Evolutionary conservation across 2,797 vertebrate species (phyloP), one percentile per base, ranked within the genome.

Genomic region (Pseudochirops cupreus): DNA sequence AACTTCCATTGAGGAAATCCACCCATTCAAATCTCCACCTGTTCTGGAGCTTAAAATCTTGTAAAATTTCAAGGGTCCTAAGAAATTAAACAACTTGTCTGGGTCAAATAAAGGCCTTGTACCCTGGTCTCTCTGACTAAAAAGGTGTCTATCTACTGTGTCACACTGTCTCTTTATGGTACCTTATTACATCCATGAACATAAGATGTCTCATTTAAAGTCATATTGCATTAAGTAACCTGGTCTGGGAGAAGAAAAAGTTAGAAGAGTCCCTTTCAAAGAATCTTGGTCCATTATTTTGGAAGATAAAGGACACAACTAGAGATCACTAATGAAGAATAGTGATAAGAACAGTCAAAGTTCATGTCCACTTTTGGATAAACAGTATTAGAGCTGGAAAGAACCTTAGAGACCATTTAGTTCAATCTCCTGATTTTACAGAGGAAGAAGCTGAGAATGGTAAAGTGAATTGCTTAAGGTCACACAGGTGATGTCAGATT

Each of bases 171-270:
- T 87, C 39, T 87, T 87, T 46, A 87, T 50, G 9, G 3, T 87
- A 50, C 21, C 39, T 87, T 87, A 87, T 94, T 28, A 92, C 39
- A 92, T 53, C 56, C 46, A 82, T 58, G 12, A 93, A 29, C 39
- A 50, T 92, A 93, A 2, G 57, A 13, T 24, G 50, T 92, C 21
- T 94, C 9, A 33, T 14, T 59, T 58, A 91, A 96, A 91, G 18
- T 11, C 21, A 82, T 29, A 94, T 92, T 62, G 46, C 94, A 58
- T 90, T 93, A 95, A 96, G 3, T 55, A 94, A 31, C 7, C 12
- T 0, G 3, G 5, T 10, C 4, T 39, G 56, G 21, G 3, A 21
- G 13, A 18, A 57, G 58, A 91, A 50, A 31, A 87, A 58, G 21
- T 28, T 93, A 9, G 52, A 52, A 94, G 18, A 57, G n/a, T 74